Evolutionary conservation across 1,140 invertebrate species (phyloP), one percentile per base, ranked within the genome.

Genomic region (Holcopasites calliopsidis): DNA sequence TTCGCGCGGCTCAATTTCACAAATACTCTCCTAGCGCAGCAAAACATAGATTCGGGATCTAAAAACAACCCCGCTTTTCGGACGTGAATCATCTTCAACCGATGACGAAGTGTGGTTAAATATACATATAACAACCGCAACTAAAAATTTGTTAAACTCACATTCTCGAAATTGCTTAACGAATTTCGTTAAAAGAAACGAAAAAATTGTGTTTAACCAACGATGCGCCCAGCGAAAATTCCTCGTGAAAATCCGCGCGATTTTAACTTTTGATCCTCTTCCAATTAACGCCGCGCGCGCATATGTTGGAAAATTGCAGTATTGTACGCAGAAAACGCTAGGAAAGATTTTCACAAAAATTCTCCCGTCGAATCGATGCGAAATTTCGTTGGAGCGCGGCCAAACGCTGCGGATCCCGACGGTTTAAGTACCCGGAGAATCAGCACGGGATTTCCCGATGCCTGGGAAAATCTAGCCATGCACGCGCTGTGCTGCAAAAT

Each of bases 371-470:
- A 18, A 31, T 2, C 74, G 78, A 85, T 78, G 79, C 79, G 77
- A 88, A 88, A 85, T 86, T 88, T 81, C 80, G 76, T 68, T 88
- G 85, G 83, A 84, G 66, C 50, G 6, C 31, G 52, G 85, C 85
- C 85, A 88, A 50, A 10, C 74, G 42, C 49, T 55, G 77, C 77
- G 61, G 77, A 79, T 65, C 71, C 55, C 50, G 31, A 74, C 31
- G 31, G 65, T 31, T 64, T 62, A 82, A 77, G 78, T 81, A 79
- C 73, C 77, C 82, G 35, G 44, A 71, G 55, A 50, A 66, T 71
- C 61, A 28, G n/a, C n/a, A 65, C 57, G 49, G 66, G 26, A 82
- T 82, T 77, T 80, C 73, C 35, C 60, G 42, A 49, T 33, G 21
- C 21, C 3, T 3, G 38, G 42, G 60, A 80, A 66, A 61, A 58